These are phyloP conservation scores for Calosoma granatense DNA, from an alignment of 1,140 invertebrate genomes.

Conservation along the genomic window DNA sequence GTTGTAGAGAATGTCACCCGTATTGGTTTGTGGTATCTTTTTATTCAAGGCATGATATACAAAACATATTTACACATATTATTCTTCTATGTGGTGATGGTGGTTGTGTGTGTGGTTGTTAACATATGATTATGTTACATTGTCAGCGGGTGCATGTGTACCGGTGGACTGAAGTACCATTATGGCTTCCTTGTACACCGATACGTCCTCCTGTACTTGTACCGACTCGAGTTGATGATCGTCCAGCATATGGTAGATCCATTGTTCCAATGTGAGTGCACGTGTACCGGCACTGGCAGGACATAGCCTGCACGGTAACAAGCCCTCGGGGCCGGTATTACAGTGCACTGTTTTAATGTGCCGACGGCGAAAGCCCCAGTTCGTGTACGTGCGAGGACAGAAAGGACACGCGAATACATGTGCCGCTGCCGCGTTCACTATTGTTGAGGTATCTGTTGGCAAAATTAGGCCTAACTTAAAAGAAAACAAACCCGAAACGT, in stretches of 20 bases:
- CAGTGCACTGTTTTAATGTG: constrained; percentile 53
- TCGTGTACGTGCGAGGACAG: constrained; percentile 51
- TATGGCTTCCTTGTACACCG: neutral
- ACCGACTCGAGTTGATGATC: neutral
- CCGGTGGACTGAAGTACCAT: neutral
- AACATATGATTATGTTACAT: too few species aligned
- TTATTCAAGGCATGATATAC: too few species aligned
- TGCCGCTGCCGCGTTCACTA: constrained; percentile 28
- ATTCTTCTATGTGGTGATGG: too few species aligned
- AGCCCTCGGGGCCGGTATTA: too few species aligned
- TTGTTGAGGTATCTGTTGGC: constrained; percentile 8
- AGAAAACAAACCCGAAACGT: neutral
- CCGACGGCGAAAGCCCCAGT: constrained; percentile 51
- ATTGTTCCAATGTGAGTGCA: neutral
- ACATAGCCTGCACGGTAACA: constrained; percentile 14
- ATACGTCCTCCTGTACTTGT: neutral
- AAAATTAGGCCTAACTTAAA: constrained; percentile 12
- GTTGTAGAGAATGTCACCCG: too few species aligned
- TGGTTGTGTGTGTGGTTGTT: too few species aligned
- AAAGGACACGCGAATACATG: constrained; percentile 53
- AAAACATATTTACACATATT: too few species aligned
- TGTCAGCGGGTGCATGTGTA: too few species aligned
- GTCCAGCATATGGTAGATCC: neutral
- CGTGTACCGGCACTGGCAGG: neutral
- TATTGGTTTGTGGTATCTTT: too few species aligned